Percentiles rank a stretch among this genome's conserved stretches.
Evolutionary conservation across 2,888 invertebrate genomes (phyloP).

Genomic region (Nomada goodeniana): DNA sequence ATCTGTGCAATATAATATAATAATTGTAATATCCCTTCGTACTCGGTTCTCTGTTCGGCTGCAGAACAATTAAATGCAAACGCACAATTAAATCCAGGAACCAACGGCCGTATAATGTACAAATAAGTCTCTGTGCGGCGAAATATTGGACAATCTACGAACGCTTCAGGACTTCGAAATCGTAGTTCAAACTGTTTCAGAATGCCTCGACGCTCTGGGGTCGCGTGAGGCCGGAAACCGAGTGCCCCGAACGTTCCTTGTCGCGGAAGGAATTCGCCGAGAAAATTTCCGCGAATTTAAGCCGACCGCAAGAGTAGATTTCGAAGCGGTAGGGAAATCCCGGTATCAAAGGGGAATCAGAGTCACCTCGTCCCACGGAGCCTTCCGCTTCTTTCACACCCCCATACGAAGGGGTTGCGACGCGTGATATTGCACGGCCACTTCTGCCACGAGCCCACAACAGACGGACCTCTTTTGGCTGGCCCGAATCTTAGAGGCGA

Average conservation of each 20-base stretch:
- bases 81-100: too few species aligned
- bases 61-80: too few species aligned
- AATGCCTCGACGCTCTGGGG: not conserved
- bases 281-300: slow-evolving; percentile 30
- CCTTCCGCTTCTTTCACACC: slow-evolving; percentile 9
- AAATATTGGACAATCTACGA: slow-evolving; percentile 1
- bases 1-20: too few species aligned
- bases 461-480: slow-evolving; percentile 32
- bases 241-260: not conserved
- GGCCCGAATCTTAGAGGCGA: slow-evolving; percentile 44
- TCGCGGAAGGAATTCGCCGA: slow-evolving; percentile 20
- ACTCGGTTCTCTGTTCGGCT: too few species aligned
- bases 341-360: slow-evolving; percentile 27
- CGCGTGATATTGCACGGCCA: slow-evolving; percentile 21
- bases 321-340: slow-evolving; percentile 1
- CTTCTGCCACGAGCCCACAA: slow-evolving; percentile 12
- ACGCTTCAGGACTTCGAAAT: not conserved
- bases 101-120: too few species aligned
- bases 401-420: not conserved
- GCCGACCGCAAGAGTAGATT: slow-evolving; percentile 6
- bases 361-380: slow-evolving; percentile 10
- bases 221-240: slow-evolving; percentile 22
- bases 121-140: not conserved
- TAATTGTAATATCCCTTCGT: too few species aligned
- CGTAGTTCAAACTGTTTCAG: not conserved